Base-by-base conservation (phyloP, 2,888 invertebrate species). In the Kuschelorhynchus macadamiae region DNA sequence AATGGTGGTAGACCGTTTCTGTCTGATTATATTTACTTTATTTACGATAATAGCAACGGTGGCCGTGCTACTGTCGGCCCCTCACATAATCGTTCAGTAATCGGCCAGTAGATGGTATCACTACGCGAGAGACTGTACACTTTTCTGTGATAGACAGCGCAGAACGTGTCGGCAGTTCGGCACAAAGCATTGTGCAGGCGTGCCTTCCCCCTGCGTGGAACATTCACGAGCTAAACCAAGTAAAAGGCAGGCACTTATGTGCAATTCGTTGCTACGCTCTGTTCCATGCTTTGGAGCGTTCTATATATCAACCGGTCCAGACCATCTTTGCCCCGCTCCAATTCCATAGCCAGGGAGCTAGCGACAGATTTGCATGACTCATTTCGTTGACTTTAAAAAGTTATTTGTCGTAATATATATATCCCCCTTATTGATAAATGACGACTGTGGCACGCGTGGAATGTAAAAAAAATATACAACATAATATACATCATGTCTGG, bases 1-100 rank as follows among this genome's bases (percentile, higher is more conserved):
- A 74, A 96, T 97, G 95, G 97, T 97, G 82, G 96, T 98, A 82
- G 97, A 98, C 87, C 92, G 93, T 87, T 92, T 97, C 86, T 97
- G 97, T 87, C 89, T 98, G 86, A 94, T 95, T 86, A 92, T 96
- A 83, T 98, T 97, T 88, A 95, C 95, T 72, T 87, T 95, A 85
- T 96, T 96, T 88, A 96, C 96, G 81, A 90, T 96, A 84, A 91
- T 95, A 83, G 95, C 96, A 78, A 96, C 96, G 78, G 92, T 95
- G 80, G 93, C 95, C 76, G 96, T 96, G 83, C 88, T 96, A 79
- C 88, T 94, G 78, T 94, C 94, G 76, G 96, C 96, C 81, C 96
- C 96, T 76, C 96, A 96, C 86, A 95, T 96, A 85, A 95, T 96
- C 85, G 96, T 96, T 85, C 95, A 95, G 89, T 95, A 91, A 65